Conservation (phyloP, 2,113 vertebrate genomes). For the Mastomys natalensis region DNA sequence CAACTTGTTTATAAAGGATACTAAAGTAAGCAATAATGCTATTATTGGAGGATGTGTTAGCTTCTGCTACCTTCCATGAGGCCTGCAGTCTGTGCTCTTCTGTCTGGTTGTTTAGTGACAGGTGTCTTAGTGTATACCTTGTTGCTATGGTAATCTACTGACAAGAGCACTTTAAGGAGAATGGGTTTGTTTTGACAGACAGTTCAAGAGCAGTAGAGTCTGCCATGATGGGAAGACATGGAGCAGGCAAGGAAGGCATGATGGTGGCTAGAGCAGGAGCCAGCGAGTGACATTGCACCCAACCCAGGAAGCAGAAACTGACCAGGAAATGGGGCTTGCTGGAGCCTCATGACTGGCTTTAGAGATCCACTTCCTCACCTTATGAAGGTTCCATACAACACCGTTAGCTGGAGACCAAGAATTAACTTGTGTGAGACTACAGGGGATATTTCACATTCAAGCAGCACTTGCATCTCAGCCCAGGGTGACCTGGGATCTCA, state of each 20-base stretch:
- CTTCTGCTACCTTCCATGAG: background rate
- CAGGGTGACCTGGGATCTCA: too few relatives aligned
- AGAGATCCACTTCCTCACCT: background rate
- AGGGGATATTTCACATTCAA: background rate
- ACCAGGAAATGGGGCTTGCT: background rate
- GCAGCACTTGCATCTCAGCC: rapidly evolving
- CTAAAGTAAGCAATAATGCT: slow-evolving; percentile 3
- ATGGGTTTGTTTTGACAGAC: too few relatives aligned
- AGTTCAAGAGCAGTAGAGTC: background rate
- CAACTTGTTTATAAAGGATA: slow-evolving; percentile 67
- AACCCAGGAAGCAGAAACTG: background rate
- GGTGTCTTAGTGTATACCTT: too few relatives aligned
- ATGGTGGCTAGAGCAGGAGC: background rate
- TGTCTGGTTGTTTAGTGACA: background rate
- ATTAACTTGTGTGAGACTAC: too few relatives aligned
- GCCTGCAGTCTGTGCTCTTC: background rate
- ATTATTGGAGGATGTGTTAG: slow-evolving; percentile 30
- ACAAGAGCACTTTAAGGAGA: background rate
- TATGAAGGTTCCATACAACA: background rate
- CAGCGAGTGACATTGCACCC: too few relatives aligned
- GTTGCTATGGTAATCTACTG: background rate
- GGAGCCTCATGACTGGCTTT: too few relatives aligned
- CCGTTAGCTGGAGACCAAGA: background rate
- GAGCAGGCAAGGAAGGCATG: too few relatives aligned
- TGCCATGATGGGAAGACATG: background rate